Percentiles rank a stretch among this genome's conserved stretches.
Conservation (phyloP, 1,140 invertebrate genomes). For the Meteorus sp. region DNA sequence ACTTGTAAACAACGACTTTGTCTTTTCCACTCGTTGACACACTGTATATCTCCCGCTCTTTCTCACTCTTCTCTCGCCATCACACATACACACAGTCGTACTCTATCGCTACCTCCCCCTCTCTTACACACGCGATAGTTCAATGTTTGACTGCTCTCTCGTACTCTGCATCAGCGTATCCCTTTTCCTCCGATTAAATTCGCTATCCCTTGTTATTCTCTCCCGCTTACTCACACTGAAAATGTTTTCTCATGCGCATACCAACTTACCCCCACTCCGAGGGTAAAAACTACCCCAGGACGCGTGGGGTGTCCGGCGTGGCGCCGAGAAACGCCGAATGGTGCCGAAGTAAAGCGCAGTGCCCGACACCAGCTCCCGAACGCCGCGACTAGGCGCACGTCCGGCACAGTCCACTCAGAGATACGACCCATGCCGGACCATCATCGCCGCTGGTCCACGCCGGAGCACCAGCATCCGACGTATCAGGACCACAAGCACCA, state of each 20-base stretch:
- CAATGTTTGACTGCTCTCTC: not conserved
- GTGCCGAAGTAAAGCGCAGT: constrained; percentile 55
- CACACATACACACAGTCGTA: too few relatives aligned
- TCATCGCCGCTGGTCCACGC: constrained; percentile 54
- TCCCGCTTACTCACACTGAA: constrained; percentile 15
- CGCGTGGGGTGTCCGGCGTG: constrained; percentile 55
- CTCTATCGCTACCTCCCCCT: constrained; percentile 7
- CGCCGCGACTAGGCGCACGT: constrained; percentile 56
- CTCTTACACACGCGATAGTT: not conserved
- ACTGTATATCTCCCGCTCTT: constrained; percentile 26
- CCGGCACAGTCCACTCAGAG: constrained; percentile 60
- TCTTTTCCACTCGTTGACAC: too few relatives aligned
- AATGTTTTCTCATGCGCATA: constrained; percentile 24
- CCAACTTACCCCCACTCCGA: constrained; percentile 44
- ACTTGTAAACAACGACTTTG: too few relatives aligned
- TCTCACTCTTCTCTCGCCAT: constrained; percentile 18
- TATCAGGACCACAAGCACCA: constrained; percentile 21
- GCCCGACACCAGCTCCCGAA: constrained; percentile 54
- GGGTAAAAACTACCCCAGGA: constrained; percentile 56
- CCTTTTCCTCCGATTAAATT: not conserved
- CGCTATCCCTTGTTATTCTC: constrained; percentile 9
- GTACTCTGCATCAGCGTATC: not conserved
- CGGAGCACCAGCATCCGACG: constrained; percentile 32
- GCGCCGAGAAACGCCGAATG: constrained; percentile 49
- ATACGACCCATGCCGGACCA: constrained; percentile 60